A percentile compares a stretch with the other conserved stretches of the same genome.
Conservation (phyloP, 2,113 vertebrate genomes). For the Epinephelus fuscoguttatus region DNA sequence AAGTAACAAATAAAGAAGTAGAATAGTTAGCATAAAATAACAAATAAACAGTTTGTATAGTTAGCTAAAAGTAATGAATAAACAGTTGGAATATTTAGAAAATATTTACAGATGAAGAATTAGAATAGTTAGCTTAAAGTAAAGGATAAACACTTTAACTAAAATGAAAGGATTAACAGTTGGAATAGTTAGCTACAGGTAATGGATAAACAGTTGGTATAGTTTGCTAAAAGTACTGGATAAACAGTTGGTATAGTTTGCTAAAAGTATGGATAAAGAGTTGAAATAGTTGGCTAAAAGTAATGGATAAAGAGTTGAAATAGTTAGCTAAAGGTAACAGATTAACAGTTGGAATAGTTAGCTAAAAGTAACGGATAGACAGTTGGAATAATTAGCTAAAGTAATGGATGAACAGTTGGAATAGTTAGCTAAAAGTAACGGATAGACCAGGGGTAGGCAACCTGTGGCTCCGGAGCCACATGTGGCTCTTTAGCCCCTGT, state of each 20-base stretch:
- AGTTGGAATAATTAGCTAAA: no score
- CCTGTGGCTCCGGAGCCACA: no score
- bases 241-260: no score
- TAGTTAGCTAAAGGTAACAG: no score
- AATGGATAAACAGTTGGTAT: not conserved
- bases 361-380: no score
- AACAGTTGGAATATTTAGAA: not conserved
- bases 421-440: not conserved
- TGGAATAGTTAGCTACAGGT: not conserved
- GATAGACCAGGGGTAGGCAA: no score
- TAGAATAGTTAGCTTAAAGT: not conserved
- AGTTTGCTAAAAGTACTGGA: not conserved
- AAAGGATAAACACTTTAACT: no score
- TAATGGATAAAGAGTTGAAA: accelerated
- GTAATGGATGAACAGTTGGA: no score
- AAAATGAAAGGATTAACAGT: no score
- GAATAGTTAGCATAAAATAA: not conserved
- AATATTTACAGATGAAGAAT: no score
- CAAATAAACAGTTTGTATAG: not conserved
- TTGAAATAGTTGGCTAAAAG: not conserved
- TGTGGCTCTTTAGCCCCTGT: no score
- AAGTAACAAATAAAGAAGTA: not conserved
- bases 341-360: no score
- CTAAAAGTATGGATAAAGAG: not conserved
- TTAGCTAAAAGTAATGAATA: not conserved